Conservation (phyloP, 35 echinoderm and acorn worm species). For the Heliocidaris tuberculata region DNA sequence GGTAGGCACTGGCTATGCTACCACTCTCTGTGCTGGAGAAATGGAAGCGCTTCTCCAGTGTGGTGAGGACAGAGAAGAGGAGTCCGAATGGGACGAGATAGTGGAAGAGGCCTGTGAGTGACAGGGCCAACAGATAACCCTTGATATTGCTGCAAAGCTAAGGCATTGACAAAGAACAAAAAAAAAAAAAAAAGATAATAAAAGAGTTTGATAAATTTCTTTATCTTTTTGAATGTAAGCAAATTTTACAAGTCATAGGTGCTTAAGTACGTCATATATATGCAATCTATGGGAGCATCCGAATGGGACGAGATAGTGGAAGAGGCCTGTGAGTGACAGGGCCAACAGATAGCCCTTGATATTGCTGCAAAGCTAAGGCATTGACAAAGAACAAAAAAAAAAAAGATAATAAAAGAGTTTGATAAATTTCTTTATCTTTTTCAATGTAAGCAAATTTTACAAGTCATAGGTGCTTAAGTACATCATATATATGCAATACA, state of each 20-base stretch:
- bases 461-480: no score
- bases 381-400: background rate
- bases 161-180: background rate
- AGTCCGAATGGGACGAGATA: constrained; percentile 51
- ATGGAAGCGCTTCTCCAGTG: constrained; percentile 80
- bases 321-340: constrained; percentile 23
- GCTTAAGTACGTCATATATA: no score
- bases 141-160: constrained; percentile 20
- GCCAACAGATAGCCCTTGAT: constrained; percentile 28
- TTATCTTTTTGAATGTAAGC: no score
- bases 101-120: constrained; percentile 31
- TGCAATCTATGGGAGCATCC: no score
- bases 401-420: no score
- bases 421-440: no score
- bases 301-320: constrained; percentile 18
- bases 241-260: no score
- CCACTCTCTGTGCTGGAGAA: constrained; percentile 74
- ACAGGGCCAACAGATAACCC: constrained; percentile 13
- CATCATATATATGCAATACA: no score
- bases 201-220: no score
- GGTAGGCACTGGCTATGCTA: constrained; percentile 79
- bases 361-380: background rate
- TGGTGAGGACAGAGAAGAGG: constrained; percentile 64
- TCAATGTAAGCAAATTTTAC: no score
- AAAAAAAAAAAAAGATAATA: no score